phyloP scores from a whole-genome alignment of 2,888 invertebrate species.

The Congeria kusceri region DNA sequence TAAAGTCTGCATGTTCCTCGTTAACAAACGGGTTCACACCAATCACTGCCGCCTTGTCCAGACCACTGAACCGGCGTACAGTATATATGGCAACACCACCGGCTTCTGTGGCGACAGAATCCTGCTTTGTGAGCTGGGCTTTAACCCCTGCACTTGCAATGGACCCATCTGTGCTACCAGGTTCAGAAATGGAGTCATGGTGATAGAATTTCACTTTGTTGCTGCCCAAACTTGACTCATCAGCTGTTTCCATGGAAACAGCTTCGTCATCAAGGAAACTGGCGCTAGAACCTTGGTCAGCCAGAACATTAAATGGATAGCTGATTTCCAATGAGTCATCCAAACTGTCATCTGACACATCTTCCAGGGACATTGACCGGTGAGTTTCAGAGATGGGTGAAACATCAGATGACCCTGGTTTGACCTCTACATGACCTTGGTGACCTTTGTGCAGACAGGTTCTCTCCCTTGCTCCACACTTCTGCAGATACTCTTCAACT shows the following conservation, averaged over 20 bases:
- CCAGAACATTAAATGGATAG: conserved; percentile 47
- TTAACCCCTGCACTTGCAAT: not conserved
- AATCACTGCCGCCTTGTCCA: conserved; percentile 73
- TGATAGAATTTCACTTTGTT: conserved; percentile 26
- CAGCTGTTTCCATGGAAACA: conserved; percentile 38
- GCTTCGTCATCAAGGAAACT: conserved; percentile 10
- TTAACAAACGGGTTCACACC: conserved; percentile 76
- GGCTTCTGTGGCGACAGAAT: conserved; percentile 14
- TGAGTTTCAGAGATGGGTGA: conserved; percentile 1
- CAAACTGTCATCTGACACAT: conserved; percentile 28
- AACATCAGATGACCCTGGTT: not conserved
- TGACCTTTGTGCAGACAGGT: not conserved
- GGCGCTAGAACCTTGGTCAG: conserved; percentile 10
- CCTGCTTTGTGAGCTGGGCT: not conserved
- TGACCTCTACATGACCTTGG: not conserved
- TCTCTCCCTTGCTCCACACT: conserved; percentile 40
- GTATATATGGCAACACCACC: conserved; percentile 67
- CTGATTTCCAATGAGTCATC: conserved; percentile 40
- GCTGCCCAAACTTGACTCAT: conserved; percentile 6
- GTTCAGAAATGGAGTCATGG: conserved; percentile 32
- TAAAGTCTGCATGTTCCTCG: conserved; percentile 74
- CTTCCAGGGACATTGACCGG: conserved; percentile 11
- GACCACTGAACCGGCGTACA: conserved; percentile 75
- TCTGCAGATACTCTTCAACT: conserved; percentile 46
- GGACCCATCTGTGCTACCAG: not conserved